Conservation (phyloP, 2,888 invertebrate species). For the Diloba caeruleocephala region DNA sequence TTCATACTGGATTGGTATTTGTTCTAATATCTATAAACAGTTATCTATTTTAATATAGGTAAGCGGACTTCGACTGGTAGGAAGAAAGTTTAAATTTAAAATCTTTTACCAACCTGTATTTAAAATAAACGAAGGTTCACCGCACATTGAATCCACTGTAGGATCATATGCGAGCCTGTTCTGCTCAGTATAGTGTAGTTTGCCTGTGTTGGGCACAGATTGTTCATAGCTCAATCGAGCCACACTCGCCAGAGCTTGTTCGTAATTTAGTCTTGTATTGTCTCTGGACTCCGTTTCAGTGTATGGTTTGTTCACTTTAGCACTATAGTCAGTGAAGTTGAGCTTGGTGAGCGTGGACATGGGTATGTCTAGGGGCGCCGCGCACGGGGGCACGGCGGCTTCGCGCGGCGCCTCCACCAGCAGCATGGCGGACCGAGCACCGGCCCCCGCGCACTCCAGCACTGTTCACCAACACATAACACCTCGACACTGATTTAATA, state of each 20-base stretch:
- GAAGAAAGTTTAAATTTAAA: not conserved
- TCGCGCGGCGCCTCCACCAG: slow-evolving; percentile 93
- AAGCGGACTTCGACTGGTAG: no score
- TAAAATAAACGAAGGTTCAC: slow-evolving; percentile 76
- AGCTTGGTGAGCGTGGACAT: slow-evolving; percentile 84
- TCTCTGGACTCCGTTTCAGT: slow-evolving; percentile 73
- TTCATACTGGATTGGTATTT: no score
- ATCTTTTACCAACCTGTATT: slow-evolving; percentile 71
- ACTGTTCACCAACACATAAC: slow-evolving; percentile 76
- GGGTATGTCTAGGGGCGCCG: slow-evolving; percentile 80
- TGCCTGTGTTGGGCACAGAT: slow-evolving; percentile 69
- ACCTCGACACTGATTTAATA: slow-evolving; percentile 52
- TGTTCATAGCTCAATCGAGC: slow-evolving; percentile 80
- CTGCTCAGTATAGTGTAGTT: slow-evolving; percentile 79
- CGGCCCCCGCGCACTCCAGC: slow-evolving; percentile 69
- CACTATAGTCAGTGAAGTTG: slow-evolving; percentile 86
- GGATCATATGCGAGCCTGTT: slow-evolving; percentile 79
- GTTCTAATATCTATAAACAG: no score
- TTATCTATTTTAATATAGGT: no score
- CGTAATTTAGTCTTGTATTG: slow-evolving; percentile 76
- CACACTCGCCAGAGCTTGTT: slow-evolving; percentile 77
- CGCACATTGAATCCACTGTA: slow-evolving; percentile 75
- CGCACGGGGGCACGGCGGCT: slow-evolving; percentile 91
- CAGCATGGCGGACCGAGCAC: slow-evolving; percentile 91
- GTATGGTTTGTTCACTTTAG: slow-evolving; percentile 81